A percentile compares a stretch with the other conserved stretches of the same genome.
Evolutionary conservation across 2,113 vertebrate genomes (phyloP).

Genomic region (Gopherus evgoodei): DNA sequence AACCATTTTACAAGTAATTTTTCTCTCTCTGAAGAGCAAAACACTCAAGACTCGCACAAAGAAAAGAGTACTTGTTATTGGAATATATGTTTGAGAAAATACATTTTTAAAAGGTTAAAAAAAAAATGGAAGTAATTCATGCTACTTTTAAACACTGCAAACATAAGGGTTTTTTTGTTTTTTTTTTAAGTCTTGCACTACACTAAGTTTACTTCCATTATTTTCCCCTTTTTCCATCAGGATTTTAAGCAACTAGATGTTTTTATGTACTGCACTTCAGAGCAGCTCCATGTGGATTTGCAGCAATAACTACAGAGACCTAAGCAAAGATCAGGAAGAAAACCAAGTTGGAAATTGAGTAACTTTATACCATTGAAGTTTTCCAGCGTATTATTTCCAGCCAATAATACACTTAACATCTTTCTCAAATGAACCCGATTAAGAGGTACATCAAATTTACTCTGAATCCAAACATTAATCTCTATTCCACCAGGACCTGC

Average conservation of each 20-base stretch:
- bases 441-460: neutral
- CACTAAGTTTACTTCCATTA: neutral
- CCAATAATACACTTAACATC: neutral
- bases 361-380: constrained; percentile 7
- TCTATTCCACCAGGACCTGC: neutral
- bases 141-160: neutral
- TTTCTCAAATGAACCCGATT: constrained; percentile 19
- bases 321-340: constrained; percentile 26
- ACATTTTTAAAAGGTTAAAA: neutral
- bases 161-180: neutral
- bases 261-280: constrained; percentile 9
- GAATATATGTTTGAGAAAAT: neutral
- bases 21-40: neutral
- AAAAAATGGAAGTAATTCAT: neutral
- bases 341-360: constrained; percentile 5
- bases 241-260: constrained; percentile 48
- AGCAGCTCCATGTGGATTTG: constrained; percentile 46
- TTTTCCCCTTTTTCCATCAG: constrained; percentile 1
- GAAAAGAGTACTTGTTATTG: neutral
- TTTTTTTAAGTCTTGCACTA: neutral
- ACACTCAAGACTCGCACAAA: neutral
- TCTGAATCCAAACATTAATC: neutral
- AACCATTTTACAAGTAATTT: neutral
- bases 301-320: constrained; percentile 55
- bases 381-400: constrained; percentile 3